Conservation (phyloP, 2,888 invertebrate species). For the Raillietiella orientalis region DNA sequence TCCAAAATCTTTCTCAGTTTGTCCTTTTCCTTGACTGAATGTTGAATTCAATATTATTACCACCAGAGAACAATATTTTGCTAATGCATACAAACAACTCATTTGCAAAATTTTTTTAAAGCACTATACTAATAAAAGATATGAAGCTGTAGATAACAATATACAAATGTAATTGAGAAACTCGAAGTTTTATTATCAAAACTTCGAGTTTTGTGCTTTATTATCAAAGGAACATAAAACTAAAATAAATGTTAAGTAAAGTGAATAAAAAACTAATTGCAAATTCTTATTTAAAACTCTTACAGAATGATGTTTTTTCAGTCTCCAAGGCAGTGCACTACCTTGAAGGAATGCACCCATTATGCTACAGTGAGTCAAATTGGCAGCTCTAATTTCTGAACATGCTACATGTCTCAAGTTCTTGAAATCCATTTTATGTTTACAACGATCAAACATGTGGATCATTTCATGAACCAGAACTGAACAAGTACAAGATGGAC, state of each 20-base stretch:
- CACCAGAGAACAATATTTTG: no score
- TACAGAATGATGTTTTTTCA: constrained; percentile 45
- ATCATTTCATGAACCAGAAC: constrained; percentile 72
- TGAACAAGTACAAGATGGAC: constrained; percentile 33
- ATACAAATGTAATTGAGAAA: no score
- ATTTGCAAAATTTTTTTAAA: no score
- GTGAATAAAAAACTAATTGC: background rate
- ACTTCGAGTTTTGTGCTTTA: no score
- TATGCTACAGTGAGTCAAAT: constrained; percentile 69
- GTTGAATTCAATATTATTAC: no score
- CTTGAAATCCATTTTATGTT: constrained; percentile 25
- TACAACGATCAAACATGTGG: constrained; percentile 84
- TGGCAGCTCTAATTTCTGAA: constrained; percentile 78
- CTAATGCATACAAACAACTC: no score
- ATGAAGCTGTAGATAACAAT: no score
- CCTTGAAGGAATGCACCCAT: constrained; percentile 42
- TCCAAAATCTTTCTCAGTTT: no score
- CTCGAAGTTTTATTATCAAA: no score
- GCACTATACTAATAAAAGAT: no score
- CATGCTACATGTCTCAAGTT: constrained; percentile 77
- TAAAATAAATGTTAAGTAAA: background rate
- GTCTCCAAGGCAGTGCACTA: constrained; percentile 31
- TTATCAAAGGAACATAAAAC: constrained; percentile 1
- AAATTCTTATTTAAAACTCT: constrained; percentile 6
- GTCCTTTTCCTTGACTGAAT: no score